Evolutionary conservation across 2,888 invertebrate species (phyloP), one percentile per base, ranked within the genome.

Genomic region (Digitonthophagus gazella): DNA sequence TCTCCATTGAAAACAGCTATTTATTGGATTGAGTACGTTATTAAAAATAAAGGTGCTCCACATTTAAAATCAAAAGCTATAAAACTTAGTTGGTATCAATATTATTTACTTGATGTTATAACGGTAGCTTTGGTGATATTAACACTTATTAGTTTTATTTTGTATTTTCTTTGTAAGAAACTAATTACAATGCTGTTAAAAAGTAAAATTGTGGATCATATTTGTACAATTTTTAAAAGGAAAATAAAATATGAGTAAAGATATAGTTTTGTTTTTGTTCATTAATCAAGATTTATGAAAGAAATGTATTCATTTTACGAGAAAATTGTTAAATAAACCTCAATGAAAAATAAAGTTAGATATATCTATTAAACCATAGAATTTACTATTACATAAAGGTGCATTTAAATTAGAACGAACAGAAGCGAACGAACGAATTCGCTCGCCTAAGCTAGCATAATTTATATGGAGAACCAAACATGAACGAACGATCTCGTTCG

Each of bases 11-110:
- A 76, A 22, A 72, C 73, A 14, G 76, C 74, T 6, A 64, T 75
- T 16, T 76, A 72, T 64, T 76, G 76, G 76, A 68, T 75, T 11
- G 74, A 76, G 55, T 71, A 76, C 56, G 73, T 76, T 2, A 72
- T 75, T 15, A 71, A 71, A 28, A 71, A 76, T 58, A 74, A 74
- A 28, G 76, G 75, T 11, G 73, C 75, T 5, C 65, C 65, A 11
- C 75, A 76, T 70, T 71, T 73, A 18, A 69, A 73, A 54, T 72
- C 67, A 19, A 66, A 70, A 2, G 73, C 69, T 0, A 70, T 72
- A 68, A 72, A 75, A 65, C 63, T 76, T 16, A 67, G 67, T 3
- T 75, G 75, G 75, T 76, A 73, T 58, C 71, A 75, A 67, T 71
- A 72, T 64, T 72, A 73, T 64, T 71, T 74, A 64, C 15, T 76